A percentile compares a stretch with the other conserved stretches of the same genome.
Evolutionary conservation across 1,140 invertebrate species (phyloP).

Genomic region (Pogonus chalceus): DNA sequence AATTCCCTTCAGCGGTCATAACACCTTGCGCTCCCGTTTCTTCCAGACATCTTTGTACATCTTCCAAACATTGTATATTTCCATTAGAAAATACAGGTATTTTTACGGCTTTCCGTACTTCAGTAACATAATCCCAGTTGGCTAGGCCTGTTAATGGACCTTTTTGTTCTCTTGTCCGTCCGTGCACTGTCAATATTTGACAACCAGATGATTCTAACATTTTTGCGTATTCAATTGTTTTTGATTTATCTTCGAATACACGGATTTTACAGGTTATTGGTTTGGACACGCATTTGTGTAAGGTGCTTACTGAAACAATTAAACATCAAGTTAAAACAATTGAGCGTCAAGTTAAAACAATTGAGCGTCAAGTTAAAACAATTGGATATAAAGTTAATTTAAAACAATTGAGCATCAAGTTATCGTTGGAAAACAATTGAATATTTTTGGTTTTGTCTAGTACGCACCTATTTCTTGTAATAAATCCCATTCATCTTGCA

Average conservation of each 20-base stretch:
- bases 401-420: too few species aligned
- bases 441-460: not conserved
- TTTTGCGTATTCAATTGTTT: conserved; percentile 84
- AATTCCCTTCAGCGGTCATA: conserved; percentile 88
- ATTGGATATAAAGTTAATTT: too few species aligned
- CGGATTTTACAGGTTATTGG: conserved; percentile 96
- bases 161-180: conserved; percentile 91
- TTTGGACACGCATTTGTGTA: conserved; percentile 59
- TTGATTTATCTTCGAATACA: conserved; percentile 77
- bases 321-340: too few species aligned
- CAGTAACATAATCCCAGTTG: conserved; percentile 88
- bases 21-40: conserved; percentile 82
- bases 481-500: conserved; percentile 93
- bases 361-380: too few species aligned
- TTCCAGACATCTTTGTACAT: conserved; percentile 76
- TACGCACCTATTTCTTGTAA: conserved; percentile 66
- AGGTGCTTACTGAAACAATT: conserved; percentile 55
- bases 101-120: conserved; percentile 75
- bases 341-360: too few species aligned
- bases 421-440: not conserved
- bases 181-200: conserved; percentile 89
- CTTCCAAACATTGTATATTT: conserved; percentile 87
- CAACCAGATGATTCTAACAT: conserved; percentile 93
- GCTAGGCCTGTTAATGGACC: conserved; percentile 89
- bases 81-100: conserved; percentile 97